phyloP scores from a whole-genome alignment of 2,113 vertebrate species.

The Casuarius casuarius region DNA sequence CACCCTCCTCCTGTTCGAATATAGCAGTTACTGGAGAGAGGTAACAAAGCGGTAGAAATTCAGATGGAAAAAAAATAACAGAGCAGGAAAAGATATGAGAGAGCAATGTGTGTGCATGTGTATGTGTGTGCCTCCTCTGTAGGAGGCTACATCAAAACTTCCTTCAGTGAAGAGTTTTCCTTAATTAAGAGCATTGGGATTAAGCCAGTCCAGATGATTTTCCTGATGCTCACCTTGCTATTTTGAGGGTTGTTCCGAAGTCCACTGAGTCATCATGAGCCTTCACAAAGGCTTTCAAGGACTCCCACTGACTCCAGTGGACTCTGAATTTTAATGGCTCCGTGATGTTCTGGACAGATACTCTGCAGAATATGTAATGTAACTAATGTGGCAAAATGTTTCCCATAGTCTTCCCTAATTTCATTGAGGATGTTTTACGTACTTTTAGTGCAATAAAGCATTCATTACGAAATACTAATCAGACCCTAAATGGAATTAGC shows the following conservation, averaged over 20 bases:
- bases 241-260: background rate
- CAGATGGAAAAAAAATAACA: background rate
- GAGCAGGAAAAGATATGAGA: background rate
- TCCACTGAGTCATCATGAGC: background rate
- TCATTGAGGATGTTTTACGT: conserved; percentile 28
- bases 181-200: background rate
- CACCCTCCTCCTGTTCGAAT: background rate
- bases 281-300: background rate
- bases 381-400: background rate
- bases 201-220: background rate
- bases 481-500: conserved; percentile 63
- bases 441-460: conserved; percentile 46
- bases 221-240: background rate
- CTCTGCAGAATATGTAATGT: background rate
- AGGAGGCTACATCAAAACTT: background rate
- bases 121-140: background rate
- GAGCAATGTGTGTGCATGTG: too few relatives aligned
- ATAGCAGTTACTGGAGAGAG: background rate
- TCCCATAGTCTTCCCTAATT: conserved; percentile 40
- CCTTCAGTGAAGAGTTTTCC: background rate
- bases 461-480: conserved; percentile 62
- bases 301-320: background rate
- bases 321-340: background rate
- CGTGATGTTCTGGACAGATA: background rate
- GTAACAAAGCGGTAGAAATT: background rate